phyloP scores from a whole-genome alignment of 1,140 invertebrate genomes.

The Drosophila azteca region DNA sequence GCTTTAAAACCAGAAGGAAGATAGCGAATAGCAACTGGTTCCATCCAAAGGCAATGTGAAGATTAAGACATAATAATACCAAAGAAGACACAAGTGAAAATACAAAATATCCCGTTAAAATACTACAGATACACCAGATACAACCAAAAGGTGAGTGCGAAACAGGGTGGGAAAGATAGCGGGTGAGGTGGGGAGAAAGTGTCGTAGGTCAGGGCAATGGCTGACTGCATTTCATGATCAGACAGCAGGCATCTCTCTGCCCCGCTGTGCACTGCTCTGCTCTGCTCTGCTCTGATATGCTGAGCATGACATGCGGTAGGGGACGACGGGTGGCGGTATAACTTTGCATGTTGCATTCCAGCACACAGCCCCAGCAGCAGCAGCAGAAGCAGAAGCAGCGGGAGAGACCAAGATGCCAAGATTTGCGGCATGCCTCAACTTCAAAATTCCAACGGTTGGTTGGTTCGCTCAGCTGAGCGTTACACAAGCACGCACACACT shows the following conservation, averaged over 20 bases:
- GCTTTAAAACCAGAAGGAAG: no score
- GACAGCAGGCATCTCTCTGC: neutral
- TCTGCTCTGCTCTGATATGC: no score
- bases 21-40: slow-evolving; percentile 15
- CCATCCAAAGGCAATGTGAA: no score
- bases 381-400: slow-evolving; percentile 1
- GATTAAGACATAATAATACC: no score
- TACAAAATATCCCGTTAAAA: neutral
- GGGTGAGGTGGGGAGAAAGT: slow-evolving; percentile 5
- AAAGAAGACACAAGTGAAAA: slow-evolving; percentile 39
- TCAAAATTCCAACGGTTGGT: slow-evolving; percentile 59
- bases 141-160: slow-evolving; percentile 30
- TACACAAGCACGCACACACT: slow-evolving; percentile 35
- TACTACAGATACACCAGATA: no score
- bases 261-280: no score
- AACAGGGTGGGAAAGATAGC: neutral
- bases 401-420: slow-evolving; percentile 17
- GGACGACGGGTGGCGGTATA: neutral
- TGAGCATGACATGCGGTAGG: no score
- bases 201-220: slow-evolving; percentile 19
- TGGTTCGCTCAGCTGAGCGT: slow-evolving; percentile 69
- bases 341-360: slow-evolving; percentile 32
- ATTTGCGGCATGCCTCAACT: slow-evolving; percentile 25
- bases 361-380: neutral
- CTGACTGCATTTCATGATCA: slow-evolving; percentile 9